Percentiles rank a stretch among this genome's conserved stretches.
Evolutionary conservation across 2,113 vertebrate species (phyloP).

Genomic region (Esox niger): DNA sequence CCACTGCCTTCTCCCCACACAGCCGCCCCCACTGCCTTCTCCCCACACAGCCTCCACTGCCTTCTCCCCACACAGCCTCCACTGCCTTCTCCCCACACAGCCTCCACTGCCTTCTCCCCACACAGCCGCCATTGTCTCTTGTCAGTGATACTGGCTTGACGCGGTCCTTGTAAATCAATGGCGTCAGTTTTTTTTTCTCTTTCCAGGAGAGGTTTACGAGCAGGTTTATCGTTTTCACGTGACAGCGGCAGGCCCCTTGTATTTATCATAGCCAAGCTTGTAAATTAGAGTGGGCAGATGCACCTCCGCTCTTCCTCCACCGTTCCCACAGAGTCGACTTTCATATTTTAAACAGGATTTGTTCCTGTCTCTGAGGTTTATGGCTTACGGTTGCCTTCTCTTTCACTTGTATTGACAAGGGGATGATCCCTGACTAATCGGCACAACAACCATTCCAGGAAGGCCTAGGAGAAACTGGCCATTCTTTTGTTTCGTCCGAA

Average conservation of each 20-base stretch:
- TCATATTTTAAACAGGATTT: background rate
- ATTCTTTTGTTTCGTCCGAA: background rate
- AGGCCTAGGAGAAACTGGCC: background rate
- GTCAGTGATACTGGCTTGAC: slow-evolving; percentile 87
- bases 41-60: too few species aligned
- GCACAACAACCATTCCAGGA: background rate
- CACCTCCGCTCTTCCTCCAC: background rate
- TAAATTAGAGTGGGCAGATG: slow-evolving; percentile 80
- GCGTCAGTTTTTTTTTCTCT: slow-evolving; percentile 80
- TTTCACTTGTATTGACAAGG: background rate
- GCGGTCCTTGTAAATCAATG: slow-evolving; percentile 89
- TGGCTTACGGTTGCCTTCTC: background rate
- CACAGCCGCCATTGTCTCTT: slow-evolving; percentile 56
- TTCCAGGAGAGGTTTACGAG: slow-evolving; percentile 80
- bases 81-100: background rate
- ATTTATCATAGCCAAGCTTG: slow-evolving; percentile 78
- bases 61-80: background rate
- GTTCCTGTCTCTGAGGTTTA: background rate
- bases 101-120: background rate
- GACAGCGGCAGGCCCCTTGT: slow-evolving; percentile 82
- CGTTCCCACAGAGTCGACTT: background rate
- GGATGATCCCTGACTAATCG: background rate
- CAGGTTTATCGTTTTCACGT: slow-evolving; percentile 87
- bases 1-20: too few species aligned
- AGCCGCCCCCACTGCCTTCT: background rate